Evolutionary conservation across 2,797 vertebrate genomes (phyloP).

Genomic region (Apogon hyalosoma): DNA sequence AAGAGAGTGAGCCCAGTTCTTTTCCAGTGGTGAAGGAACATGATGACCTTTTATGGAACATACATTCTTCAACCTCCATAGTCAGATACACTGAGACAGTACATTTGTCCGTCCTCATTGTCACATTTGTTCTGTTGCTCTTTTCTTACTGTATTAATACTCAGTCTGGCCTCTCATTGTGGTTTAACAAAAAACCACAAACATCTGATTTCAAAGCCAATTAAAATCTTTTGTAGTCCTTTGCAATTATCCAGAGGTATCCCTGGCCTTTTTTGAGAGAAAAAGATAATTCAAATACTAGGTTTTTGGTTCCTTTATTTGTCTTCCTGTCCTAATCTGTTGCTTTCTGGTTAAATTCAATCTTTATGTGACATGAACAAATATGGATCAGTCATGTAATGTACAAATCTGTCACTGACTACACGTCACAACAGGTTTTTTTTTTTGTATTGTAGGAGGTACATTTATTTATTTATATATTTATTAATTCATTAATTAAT

Average conservation of each 20-base stretch:
- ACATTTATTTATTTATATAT: too few relatives aligned
- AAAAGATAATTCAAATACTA: not conserved
- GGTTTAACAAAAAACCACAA: not conserved
- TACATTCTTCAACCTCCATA: too few relatives aligned
- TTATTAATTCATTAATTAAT: too few relatives aligned
- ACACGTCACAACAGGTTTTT: too few relatives aligned
- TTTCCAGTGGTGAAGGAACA: too few relatives aligned
- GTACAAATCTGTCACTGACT: too few relatives aligned
- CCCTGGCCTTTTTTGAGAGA: not conserved
- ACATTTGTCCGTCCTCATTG: too few relatives aligned
- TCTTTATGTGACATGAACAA: not conserved
- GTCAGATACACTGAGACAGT: too few relatives aligned
- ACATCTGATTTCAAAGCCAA: not conserved
- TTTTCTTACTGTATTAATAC: slow-evolving; percentile 1
- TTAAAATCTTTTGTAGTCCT: not conserved
- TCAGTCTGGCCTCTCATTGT: not conserved
- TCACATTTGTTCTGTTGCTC: not conserved
- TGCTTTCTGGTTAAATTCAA: not conserved
- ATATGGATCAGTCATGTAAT: not conserved
- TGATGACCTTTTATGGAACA: too few relatives aligned
- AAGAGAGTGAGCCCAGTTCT: too few relatives aligned
- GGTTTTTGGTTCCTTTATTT: not conserved
- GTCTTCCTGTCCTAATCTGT: not conserved
- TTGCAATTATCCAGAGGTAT: not conserved
- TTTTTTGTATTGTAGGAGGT: too few relatives aligned